Conservation (phyloP, 2,113 vertebrate genomes). For the Dicaeum eximium region DNA sequence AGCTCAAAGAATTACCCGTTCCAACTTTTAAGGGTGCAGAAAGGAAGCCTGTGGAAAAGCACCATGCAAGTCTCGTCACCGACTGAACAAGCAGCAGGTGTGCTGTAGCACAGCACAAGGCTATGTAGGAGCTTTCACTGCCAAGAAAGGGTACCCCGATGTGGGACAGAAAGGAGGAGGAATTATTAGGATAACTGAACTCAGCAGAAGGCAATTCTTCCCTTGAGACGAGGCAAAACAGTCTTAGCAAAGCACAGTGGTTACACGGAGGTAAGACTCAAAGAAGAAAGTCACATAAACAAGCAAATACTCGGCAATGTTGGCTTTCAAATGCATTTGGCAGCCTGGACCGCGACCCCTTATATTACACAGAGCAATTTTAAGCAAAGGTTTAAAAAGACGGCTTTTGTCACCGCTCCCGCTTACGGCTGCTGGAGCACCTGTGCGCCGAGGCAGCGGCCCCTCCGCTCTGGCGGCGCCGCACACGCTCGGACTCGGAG, state of each 20-base stretch:
- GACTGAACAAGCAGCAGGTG: background rate
- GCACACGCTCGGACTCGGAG: rapidly evolving
- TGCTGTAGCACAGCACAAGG: rapidly evolving
- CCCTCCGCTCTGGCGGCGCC: rapidly evolving
- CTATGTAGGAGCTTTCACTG: rapidly evolving
- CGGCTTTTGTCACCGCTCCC: rapidly evolving
- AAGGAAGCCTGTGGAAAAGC: background rate
- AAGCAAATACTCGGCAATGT: background rate
- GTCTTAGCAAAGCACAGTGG: background rate
- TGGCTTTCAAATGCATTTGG: background rate
- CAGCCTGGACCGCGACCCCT: background rate
- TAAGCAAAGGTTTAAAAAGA: background rate
- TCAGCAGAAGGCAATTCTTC: background rate
- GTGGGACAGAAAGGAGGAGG: background rate
- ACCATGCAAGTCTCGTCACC: rapidly evolving
- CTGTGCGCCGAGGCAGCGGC: rapidly evolving
- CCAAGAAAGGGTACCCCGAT: background rate
- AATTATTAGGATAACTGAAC: background rate
- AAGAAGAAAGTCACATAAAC: background rate
- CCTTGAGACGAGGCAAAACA: background rate
- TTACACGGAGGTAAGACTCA: rapidly evolving
- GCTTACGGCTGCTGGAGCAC: background rate
- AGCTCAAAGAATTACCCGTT: background rate
- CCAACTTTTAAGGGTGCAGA: rapidly evolving
- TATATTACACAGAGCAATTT: rapidly evolving